Percentiles rank a stretch among this genome's conserved stretches.
Conservation (phyloP, 2,797 vertebrate species). For the Rhinatrema bivittatum region DNA sequence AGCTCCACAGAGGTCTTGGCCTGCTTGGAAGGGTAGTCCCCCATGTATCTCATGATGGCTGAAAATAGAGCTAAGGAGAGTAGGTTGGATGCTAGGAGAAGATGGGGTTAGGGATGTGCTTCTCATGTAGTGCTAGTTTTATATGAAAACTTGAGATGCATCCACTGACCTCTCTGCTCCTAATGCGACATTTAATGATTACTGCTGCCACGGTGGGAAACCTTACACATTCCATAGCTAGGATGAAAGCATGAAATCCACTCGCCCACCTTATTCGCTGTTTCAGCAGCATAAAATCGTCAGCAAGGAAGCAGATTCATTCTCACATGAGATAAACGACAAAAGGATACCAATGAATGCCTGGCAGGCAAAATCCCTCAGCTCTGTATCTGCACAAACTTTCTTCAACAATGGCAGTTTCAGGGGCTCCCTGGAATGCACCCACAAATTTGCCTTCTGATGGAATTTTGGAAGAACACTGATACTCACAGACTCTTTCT, state of each 20-base stretch:
- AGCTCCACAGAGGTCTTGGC: constrained; percentile 64
- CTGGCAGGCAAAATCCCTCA: constrained; percentile 76
- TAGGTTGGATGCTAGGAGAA: too few species aligned
- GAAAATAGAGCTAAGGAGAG: constrained; percentile 58
- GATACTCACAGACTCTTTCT: constrained; percentile 75
- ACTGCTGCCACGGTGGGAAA: too few species aligned
- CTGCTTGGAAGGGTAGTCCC: constrained; percentile 90
- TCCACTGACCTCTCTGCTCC: too few species aligned
- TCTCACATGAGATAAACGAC: not conserved
- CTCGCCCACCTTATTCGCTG: too few species aligned
- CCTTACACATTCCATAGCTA: too few species aligned
- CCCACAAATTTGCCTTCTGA: constrained; percentile 73
- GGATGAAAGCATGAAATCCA: too few species aligned
- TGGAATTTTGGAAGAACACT: constrained; percentile 65
- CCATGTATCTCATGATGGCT: constrained; percentile 96
- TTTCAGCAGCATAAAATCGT: too few species aligned
- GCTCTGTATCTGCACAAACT: constrained; percentile 56
- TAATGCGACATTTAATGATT: too few species aligned
- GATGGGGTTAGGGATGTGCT: too few species aligned
- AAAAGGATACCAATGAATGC: constrained; percentile 93
- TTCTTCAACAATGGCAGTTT: constrained; percentile 78
- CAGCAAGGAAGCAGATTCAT: not conserved
- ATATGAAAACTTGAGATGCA: too few species aligned
- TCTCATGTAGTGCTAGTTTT: too few species aligned
- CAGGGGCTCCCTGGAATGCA: constrained; percentile 77